A percentile compares a stretch with the other conserved stretches of the same genome.
phyloP scores from a whole-genome alignment of 2,797 vertebrate species.

The Xiphophorus birchmanni region DNA sequence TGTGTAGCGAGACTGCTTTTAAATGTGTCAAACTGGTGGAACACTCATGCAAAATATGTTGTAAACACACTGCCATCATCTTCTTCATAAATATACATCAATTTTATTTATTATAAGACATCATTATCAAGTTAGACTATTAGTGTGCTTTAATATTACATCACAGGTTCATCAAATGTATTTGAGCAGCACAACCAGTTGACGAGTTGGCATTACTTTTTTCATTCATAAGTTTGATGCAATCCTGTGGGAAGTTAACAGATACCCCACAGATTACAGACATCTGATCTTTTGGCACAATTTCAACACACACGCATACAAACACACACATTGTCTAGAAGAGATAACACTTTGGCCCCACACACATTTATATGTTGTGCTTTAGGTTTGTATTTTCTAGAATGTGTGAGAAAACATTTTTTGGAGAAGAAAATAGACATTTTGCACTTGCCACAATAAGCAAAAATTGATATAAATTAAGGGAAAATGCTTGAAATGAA shows the following conservation, averaged over 20 bases:
- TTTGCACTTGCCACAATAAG: conserved; percentile 21
- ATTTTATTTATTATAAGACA: conserved; percentile 66
- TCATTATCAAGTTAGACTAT: conserved; percentile 74
- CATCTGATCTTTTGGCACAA: conserved; percentile 63
- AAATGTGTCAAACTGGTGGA: conserved; percentile 43
- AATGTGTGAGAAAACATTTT: conserved; percentile 12
- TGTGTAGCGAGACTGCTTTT: conserved; percentile 35
- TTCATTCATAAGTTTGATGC: conserved; percentile 60
- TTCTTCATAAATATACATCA: conserved; percentile 59
- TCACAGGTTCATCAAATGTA: conserved; percentile 59
- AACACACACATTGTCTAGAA: conserved; percentile 69
- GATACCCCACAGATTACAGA: conserved; percentile 52
- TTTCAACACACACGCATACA: conserved; percentile 35
- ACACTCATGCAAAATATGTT: conserved; percentile 65
- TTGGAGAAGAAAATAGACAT: conserved; percentile 27
- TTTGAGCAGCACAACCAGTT: conserved; percentile 66
- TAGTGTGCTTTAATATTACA: conserved; percentile 71
- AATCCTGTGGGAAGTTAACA: conserved; percentile 48
- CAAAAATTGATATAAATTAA: conserved; percentile 27
- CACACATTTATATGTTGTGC: conserved; percentile 33
- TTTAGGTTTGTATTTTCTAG: conserved; percentile 43
- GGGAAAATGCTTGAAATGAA: conserved; percentile 28
- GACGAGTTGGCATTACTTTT: conserved; percentile 53
- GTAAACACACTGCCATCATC: conserved; percentile 60
- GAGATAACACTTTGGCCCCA: conserved; percentile 62